Evolutionary conservation across 2,888 invertebrate genomes (phyloP).

Genomic region (Gibbula magus): DNA sequence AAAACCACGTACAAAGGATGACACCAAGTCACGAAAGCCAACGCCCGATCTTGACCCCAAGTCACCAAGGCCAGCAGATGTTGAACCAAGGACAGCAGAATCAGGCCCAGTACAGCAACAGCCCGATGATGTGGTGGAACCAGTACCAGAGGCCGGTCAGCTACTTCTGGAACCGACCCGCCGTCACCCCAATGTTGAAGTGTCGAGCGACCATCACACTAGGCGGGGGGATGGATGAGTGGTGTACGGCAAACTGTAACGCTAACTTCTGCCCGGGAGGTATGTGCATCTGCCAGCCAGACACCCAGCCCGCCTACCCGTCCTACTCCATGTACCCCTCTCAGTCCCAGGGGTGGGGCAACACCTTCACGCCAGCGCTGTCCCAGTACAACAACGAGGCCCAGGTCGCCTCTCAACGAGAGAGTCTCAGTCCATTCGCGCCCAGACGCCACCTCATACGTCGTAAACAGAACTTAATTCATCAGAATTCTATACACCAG

Average conservation of each 20-base stretch:
- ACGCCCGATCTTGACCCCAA: not conserved
- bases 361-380: slow-evolving; percentile 1
- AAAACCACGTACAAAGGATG: slow-evolving; percentile 16
- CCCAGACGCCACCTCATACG: not conserved
- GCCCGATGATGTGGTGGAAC: slow-evolving; percentile 26
- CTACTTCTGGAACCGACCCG: slow-evolving; percentile 21
- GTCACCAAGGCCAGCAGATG: not conserved
- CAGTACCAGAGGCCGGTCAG: slow-evolving; percentile 24
- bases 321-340: slow-evolving; percentile 6
- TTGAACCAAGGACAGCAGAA: not conserved
- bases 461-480: not conserved
- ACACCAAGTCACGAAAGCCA: not conserved
- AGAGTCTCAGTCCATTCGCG: slow-evolving; percentile 9
- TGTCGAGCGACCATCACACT: slow-evolving; percentile 59
- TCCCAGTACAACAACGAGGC: not conserved
- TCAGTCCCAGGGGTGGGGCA: slow-evolving; percentile 16
- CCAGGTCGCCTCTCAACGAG: not conserved
- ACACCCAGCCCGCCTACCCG: not conserved
- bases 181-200: slow-evolving; percentile 29
- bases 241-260: slow-evolving; percentile 66
- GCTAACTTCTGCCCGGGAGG: slow-evolving; percentile 57
- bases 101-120: not conserved
- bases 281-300: slow-evolving; percentile 44
- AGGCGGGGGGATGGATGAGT: slow-evolving; percentile 63
- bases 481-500: not conserved